Evolutionary conservation across 2,797 vertebrate genomes (phyloP).

Genomic region (Lagorchestes hirsutus): DNA sequence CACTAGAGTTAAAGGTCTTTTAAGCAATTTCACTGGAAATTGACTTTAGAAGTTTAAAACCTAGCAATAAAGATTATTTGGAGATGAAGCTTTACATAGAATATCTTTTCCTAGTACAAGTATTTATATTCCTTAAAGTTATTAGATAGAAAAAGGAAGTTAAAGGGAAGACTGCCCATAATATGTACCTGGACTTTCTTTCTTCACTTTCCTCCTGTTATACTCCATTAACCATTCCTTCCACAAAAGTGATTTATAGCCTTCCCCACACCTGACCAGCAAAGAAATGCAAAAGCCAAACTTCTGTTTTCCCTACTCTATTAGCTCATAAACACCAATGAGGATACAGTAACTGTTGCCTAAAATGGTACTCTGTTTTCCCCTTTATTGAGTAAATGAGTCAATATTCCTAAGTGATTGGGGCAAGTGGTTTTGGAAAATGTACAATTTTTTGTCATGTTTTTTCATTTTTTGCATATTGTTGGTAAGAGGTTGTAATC

Average conservation of each 20-base stretch:
- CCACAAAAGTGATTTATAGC: not conserved
- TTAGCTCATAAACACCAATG: not conserved
- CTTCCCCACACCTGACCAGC: not conserved
- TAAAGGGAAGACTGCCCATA: conserved; percentile 46
- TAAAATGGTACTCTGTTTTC: not conserved
- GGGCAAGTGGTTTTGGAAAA: not conserved
- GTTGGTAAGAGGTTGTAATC: not conserved
- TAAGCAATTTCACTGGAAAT: conserved; percentile 79
- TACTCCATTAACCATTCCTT: not conserved
- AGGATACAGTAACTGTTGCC: not conserved
- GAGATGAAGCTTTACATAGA: conserved; percentile 68
- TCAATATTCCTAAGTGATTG: not conserved
- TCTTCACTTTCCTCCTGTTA: not conserved
- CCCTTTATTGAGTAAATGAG: not conserved
- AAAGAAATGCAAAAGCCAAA: not conserved
- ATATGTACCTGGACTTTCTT: conserved; percentile 51
- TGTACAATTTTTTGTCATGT: not conserved
- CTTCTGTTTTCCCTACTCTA: not conserved
- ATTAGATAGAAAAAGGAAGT: conserved; percentile 47
- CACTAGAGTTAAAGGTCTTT: conserved; percentile 71
- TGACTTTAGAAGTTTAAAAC: conserved; percentile 75
- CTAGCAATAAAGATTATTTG: conserved; percentile 79
- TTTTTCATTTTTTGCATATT: not conserved
- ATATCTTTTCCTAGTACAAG: conserved; percentile 13
- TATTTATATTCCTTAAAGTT: conserved; percentile 33